Evolutionary conservation across 1,140 invertebrate genomes (phyloP), one percentile per base, ranked within the genome.

Genomic region (Varroa destructor): DNA sequence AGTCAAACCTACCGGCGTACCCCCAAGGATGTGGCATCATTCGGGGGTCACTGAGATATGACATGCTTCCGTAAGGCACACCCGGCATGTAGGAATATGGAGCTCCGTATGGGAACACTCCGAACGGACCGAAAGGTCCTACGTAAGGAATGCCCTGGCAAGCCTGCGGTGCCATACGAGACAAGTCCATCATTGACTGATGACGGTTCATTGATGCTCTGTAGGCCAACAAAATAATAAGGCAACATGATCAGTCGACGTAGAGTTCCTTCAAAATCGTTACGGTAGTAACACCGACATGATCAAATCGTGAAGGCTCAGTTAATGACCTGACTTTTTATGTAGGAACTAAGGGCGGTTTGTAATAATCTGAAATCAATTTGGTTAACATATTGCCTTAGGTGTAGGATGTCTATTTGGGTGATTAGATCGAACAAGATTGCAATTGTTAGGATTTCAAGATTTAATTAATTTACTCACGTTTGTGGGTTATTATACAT

Each of bases 11-110:
- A 67, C 61, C 61, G 10, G 61, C 61, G 46, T 67, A 67, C 12
- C 61, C 61, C 61, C 61, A 67, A 25, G 61, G 61, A 12, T 67
- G 61, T 40, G 61, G 14, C 61, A 67, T 67, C 61, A 67, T 67
- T 3, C 61, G 61, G 10, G 61, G 61, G 46, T 67, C 61, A 8
- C 40, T 67, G 8, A 67, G 61, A 40, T 67, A 67, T 14, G 61
- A 67, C 61, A 67, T 36, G 37, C 61, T 67, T 37, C 61, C 61
- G 36, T 67, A 67, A 12, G 61, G 61, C 37, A 67, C 61, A 51
- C 46, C 46, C 14, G 61, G 61, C 14, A 67, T 46, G 46, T 3
- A 12, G 12, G 40, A 12, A 46, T 43, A 67, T 36, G 61, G 61
- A 25, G 61, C 61, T 40, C 61, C 61, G 37, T 43, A 67, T 12